A percentile compares a stretch with the other conserved stretches of the same genome.
Evolutionary conservation across 2,888 invertebrate species (phyloP).

Genomic region (Thera britannica): DNA sequence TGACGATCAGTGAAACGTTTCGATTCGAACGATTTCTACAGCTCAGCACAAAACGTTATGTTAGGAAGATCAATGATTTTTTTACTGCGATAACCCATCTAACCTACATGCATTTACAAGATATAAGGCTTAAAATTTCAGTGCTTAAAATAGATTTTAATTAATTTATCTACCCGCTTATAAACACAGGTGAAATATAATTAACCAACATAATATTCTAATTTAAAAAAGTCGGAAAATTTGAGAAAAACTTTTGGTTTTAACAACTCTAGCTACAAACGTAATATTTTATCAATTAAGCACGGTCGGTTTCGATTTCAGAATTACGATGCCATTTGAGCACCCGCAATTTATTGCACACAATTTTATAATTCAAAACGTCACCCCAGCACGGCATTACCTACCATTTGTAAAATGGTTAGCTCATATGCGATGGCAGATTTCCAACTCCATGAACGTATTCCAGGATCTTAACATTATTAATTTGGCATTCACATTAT

Average conservation of each 20-base stretch:
- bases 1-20: no score
- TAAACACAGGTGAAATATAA: not conserved
- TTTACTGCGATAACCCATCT: no score
- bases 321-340: constrained; percentile 67
- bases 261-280: constrained; percentile 36
- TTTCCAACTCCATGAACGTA: constrained; percentile 40
- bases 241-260: not conserved
- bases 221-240: constrained; percentile 10
- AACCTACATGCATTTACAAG: no score
- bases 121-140: no score
- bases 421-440: constrained; percentile 50
- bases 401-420: constrained; percentile 55
- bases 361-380: constrained; percentile 68
- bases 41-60: no score
- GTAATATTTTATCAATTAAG: constrained; percentile 80
- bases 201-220: constrained; percentile 1
- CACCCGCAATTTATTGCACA: constrained; percentile 66
- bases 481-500: constrained; percentile 32
- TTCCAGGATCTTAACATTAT: constrained; percentile 41
- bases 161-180: no score
- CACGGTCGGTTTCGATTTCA: constrained; percentile 73
- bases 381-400: constrained; percentile 56
- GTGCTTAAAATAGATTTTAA: no score
- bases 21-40: no score
- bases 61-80: no score